A percentile compares a stretch with the other conserved stretches of the same genome.
Evolutionary conservation across 2,113 vertebrate genomes (phyloP).

Genomic region (Caranx melampygus): DNA sequence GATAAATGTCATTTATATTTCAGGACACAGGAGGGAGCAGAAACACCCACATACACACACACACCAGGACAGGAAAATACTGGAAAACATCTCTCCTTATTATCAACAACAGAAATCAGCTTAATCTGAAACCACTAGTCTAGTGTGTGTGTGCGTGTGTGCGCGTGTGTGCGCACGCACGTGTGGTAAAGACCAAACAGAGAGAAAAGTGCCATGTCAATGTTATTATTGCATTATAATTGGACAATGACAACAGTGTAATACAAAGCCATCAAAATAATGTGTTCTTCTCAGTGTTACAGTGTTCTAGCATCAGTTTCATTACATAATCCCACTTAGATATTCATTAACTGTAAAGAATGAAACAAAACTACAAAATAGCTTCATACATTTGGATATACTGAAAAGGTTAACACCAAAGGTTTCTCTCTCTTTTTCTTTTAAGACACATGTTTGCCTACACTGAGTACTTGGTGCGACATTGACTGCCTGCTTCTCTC

Average conservation of each 20-base stretch:
- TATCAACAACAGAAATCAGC: background rate
- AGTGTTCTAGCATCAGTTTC: constrained; percentile 69
- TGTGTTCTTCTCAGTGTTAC: constrained; percentile 70
- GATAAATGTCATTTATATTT: constrained; percentile 70
- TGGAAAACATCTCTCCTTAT: background rate
- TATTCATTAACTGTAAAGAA: constrained; percentile 58
- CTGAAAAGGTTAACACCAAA: constrained; percentile 52
- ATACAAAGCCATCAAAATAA: constrained; percentile 77
- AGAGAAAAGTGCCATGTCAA: constrained; percentile 25
- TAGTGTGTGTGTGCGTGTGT: too few species aligned
- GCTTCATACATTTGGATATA: constrained; percentile 61
- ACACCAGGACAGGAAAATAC: background rate
- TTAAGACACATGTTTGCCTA: constrained; percentile 41
- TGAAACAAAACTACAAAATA: constrained; percentile 70
- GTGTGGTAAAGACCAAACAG: constrained; percentile 23
- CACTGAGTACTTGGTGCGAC: constrained; percentile 36
- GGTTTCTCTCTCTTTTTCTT: background rate
- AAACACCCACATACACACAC: constrained; percentile 30
- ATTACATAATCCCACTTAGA: constrained; percentile 64
- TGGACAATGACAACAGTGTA: constrained; percentile 77
- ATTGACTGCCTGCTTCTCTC: constrained; percentile 9
- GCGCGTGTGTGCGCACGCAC: too few species aligned
- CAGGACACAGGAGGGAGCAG: constrained; percentile 44
- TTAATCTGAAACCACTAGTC: background rate
- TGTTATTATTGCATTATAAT: constrained; percentile 77